Evolutionary conservation across 2,113 vertebrate genomes (phyloP), one percentile per base, ranked within the genome.

Genomic region (Dolichotis patagonum): DNA sequence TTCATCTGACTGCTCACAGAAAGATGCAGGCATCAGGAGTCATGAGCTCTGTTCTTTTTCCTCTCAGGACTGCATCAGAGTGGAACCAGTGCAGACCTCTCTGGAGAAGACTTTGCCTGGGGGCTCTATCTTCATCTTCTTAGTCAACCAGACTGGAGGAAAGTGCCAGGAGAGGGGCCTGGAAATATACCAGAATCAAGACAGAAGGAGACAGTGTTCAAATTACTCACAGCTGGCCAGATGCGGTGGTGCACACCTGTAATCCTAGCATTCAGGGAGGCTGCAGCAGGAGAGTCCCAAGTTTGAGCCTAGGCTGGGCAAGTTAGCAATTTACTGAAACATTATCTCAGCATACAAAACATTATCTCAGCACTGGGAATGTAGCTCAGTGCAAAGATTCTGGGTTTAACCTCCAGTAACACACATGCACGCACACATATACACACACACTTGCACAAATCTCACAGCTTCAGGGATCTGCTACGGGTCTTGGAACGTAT

Each of bases 1-100:
- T 78, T 20, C 3, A 43, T 73, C 2, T 1, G 30, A 24, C 2
- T 4, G 11, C 30, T 46, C 30, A 0, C 14, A 7, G 32, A 35
- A 5, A 11, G 58, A 12, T n/a, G 2, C 49, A 38, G 41, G 58
- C 9, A 32, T 20, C 13, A 0, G 1, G 11, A 41, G 56, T 4
- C 5, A 43, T 90, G 58, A 78, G 38, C 75, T 11, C 63, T 1
- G 2, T 41, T 85, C 38, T 58, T 52, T 56, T 22, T 65, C 24
- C 43, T 22, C 8, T 22, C 3, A 32, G 1, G 19, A 56, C 26
- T 24, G 35, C n/a, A 73, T 54, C 28, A 62, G 24, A 12, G 38
- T 0, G 13, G 41, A 30, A 41, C 26, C 41, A 35, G 56, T 14
- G 1, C 58, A 63, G 58, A 67, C 20, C 75, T 60, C 30, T 60